Evolutionary conservation across 2,888 invertebrate genomes (phyloP), one percentile per base, ranked within the genome.

Genomic region (Melinopterus prodromus): DNA sequence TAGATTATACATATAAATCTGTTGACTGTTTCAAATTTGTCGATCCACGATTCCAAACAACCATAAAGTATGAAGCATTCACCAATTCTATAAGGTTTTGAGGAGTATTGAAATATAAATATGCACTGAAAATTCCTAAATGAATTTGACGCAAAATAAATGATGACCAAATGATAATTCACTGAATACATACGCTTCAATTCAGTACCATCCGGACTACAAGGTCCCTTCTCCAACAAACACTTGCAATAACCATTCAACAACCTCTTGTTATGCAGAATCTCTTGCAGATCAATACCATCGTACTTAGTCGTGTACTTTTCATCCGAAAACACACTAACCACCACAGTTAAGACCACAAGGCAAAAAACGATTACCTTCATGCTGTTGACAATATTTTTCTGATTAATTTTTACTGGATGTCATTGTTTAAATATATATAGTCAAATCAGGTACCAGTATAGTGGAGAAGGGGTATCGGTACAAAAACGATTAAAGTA

Each of bases 241-340:
- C 95, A 95, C 81, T 93, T 91, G 74, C 93, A 88, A 85, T 95
- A 94, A 71, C 92, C 92, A 53, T 90, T 89, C 4, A 95, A 87
- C 14, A 95, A 89, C 37, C 94, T 90, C 38, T 93, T 92, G 87
- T 93, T 95, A 6, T 84, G 86, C 16, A 95, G 87, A 82, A 95
- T 92, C 85, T 93, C 92, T 76, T 95, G 92, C 80, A 95, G 79
- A 86, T 95, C 90, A 77, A 95, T 89, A 86, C 93, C 93, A 86
- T 95, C 95, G 85, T 93, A 95, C 84, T 93, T 94, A 79, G 91
- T 91, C 0, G 93, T 93, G 86, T 95, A 95, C n/a, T 87, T 81
- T 77, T 84, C 80, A 7, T 82, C 83, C 7, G 36, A 35, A 35
- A 36, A 36, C n/a, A 74, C 74, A 16, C n/a, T 36, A 3, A 74